Conservation (phyloP, 1,140 invertebrate genomes). For the Camponotus vicinus region DNA sequence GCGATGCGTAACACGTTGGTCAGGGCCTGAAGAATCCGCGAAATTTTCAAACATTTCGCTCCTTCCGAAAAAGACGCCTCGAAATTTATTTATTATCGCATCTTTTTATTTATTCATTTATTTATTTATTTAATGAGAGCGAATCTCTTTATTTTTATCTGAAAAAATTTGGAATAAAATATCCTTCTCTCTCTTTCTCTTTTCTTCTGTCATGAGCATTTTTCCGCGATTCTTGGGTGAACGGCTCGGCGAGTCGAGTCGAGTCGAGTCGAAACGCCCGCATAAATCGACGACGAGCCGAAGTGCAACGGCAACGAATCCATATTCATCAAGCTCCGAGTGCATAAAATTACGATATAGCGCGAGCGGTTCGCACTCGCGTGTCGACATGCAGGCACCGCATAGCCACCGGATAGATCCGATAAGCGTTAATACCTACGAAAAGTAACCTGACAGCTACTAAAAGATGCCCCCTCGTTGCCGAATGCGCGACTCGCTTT, state of each 20-base stretch:
- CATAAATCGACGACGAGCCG: constrained; percentile 75
- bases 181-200: not conserved
- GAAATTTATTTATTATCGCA: too few relatives aligned
- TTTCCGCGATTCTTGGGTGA: constrained; percentile 70
- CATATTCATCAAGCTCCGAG: constrained; percentile 82
- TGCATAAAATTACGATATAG: constrained; percentile 84
- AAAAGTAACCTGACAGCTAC: constrained; percentile 73
- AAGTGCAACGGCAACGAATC: constrained; percentile 77
- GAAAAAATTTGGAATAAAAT: not conserved
- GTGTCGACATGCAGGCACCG: constrained; percentile 78
- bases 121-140: not conserved
- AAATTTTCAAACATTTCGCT: constrained; percentile 1
- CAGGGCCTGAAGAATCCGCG: not conserved
- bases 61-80: not conserved
- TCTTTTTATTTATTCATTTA: not conserved
- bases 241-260: constrained; percentile 39
- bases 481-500: constrained; percentile 26
- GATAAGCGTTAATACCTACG: constrained; percentile 78
- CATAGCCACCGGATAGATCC: constrained; percentile 78
- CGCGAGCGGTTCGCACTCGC: constrained; percentile 74
- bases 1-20: constrained; percentile 36
- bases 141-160: not conserved
- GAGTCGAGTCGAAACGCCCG: constrained; percentile 52
- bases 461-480: constrained; percentile 19
- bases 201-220: not conserved